These are phyloP conservation scores for Potamilus streckersoni DNA, from an alignment of 1,140 invertebrate species.

Conservation along the genomic window DNA sequence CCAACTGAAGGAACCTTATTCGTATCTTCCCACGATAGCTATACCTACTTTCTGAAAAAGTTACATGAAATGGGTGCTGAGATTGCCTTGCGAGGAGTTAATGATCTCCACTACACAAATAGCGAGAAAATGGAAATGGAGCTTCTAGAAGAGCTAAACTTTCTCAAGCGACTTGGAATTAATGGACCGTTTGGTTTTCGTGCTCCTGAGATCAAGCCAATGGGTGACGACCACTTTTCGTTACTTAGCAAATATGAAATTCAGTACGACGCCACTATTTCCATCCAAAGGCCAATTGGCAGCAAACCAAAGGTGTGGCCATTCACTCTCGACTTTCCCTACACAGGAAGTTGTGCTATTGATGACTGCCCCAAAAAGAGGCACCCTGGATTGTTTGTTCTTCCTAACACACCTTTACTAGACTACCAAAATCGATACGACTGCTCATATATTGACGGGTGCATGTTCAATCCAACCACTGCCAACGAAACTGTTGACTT, in stretches of 20 bases:
- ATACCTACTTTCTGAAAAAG: not conserved
- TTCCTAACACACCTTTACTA: slow-evolving; percentile 15
- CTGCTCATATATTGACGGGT: slow-evolving; percentile 30
- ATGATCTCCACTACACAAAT: slow-evolving; percentile 15
- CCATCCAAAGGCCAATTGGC: slow-evolving; percentile 5
- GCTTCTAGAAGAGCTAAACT: slow-evolving; percentile 14
- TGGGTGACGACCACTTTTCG: slow-evolving; percentile 28
- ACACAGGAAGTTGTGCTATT: slow-evolving; percentile 21
- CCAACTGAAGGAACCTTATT: slow-evolving; percentile 20
- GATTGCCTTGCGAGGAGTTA: slow-evolving; percentile 24
- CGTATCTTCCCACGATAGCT: slow-evolving; percentile 7
- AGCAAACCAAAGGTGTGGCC: slow-evolving; percentile 21
- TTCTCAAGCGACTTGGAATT: not conserved
- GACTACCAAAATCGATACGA: slow-evolving; percentile 28
- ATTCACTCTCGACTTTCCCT: slow-evolving; percentile 30
- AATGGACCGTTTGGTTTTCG: slow-evolving; percentile 17
- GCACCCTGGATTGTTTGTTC: slow-evolving; percentile 26
- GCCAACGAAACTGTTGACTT: slow-evolving; percentile 15
- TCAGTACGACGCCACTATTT: slow-evolving; percentile 27
- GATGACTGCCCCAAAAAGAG: slow-evolving; percentile 23
- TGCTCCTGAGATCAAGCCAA: slow-evolving; percentile 19
- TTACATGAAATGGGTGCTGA: slow-evolving; percentile 20
- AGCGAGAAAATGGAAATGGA: slow-evolving; percentile 20
- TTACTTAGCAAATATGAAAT: slow-evolving; percentile 15
- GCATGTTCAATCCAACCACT: slow-evolving; percentile 30